Conservation (phyloP, 1,140 invertebrate species). For the Dendrolimus punctatus region DNA sequence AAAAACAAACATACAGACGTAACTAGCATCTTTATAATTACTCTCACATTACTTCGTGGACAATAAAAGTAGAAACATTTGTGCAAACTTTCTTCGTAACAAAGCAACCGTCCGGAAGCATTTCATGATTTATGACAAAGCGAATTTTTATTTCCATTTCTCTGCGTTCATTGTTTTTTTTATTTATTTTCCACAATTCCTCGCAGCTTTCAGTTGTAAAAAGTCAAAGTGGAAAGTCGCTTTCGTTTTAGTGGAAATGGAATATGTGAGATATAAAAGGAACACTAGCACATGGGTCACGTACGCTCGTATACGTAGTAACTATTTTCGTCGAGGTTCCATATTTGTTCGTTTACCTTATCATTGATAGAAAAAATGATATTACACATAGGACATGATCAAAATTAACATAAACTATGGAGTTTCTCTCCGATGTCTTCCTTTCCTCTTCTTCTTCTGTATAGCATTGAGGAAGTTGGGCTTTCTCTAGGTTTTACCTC, state of each 20-base stretch:
- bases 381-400: no score
- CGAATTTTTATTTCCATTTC: constrained; percentile 65
- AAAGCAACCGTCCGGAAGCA: constrained; percentile 52
- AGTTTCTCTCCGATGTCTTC: no score
- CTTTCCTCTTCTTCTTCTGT: no score
- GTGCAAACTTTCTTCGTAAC: constrained; percentile 56
- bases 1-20: constrained; percentile 7
- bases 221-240: constrained; percentile 52
- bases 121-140: constrained; percentile 67
- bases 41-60: constrained; percentile 23
- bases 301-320: no score
- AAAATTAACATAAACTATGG: no score
- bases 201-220: constrained; percentile 47
- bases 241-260: constrained; percentile 53
- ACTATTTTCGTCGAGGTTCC: no score
- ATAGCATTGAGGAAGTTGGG: no score
- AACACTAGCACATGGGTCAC: constrained; percentile 38
- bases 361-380: no score
- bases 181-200: constrained; percentile 54
- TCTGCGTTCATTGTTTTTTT: constrained; percentile 57
- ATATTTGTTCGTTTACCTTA: no score
- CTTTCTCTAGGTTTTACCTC: no score
- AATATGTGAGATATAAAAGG: constrained; percentile 50
- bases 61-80: constrained; percentile 31
- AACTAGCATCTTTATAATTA: constrained; percentile 28